Conservation (phyloP, 2,888 invertebrate genomes). For the Pediacus dermestoides region DNA sequence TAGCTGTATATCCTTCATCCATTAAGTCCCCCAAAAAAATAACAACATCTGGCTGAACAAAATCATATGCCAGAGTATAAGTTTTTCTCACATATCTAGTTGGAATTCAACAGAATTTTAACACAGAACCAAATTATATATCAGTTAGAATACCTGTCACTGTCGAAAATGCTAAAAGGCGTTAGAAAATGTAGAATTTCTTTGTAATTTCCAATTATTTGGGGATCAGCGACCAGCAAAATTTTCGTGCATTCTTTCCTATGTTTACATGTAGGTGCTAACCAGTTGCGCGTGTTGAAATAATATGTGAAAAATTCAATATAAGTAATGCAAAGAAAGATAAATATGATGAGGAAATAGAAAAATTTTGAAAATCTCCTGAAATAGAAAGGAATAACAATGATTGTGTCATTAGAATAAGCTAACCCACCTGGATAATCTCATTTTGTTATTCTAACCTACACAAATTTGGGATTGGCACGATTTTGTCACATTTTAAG, state of each 20-base stretch:
- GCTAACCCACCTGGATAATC: too few relatives aligned
- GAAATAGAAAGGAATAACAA: too few relatives aligned
- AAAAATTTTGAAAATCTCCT: not conserved
- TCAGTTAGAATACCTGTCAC: constrained; percentile 66
- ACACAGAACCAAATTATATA: too few relatives aligned
- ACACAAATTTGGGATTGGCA: too few relatives aligned
- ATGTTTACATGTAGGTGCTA: constrained; percentile 37
- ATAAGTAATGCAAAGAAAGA: constrained; percentile 26
- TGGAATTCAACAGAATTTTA: constrained; percentile 39
- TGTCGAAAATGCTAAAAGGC: constrained; percentile 76
- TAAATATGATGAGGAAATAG: not conserved
- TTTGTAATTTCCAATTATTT: constrained; percentile 79
- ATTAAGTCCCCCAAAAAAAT: constrained; percentile 91
- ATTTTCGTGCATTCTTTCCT: constrained; percentile 43
- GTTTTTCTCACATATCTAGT: constrained; percentile 77
- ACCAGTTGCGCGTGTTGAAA: constrained; percentile 40
- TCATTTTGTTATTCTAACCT: too few relatives aligned
- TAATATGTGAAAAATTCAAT: constrained; percentile 42
- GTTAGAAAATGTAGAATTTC: constrained; percentile 66
- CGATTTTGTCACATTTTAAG: too few relatives aligned
- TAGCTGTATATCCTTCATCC: constrained; percentile 87
- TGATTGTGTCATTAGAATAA: too few relatives aligned
- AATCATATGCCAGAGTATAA: constrained; percentile 66
- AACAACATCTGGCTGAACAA: constrained; percentile 77
- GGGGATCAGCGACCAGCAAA: constrained; percentile 79